Evolutionary conservation across 1,140 invertebrate species (phyloP).

Genomic region (Camponotus vicinus): DNA sequence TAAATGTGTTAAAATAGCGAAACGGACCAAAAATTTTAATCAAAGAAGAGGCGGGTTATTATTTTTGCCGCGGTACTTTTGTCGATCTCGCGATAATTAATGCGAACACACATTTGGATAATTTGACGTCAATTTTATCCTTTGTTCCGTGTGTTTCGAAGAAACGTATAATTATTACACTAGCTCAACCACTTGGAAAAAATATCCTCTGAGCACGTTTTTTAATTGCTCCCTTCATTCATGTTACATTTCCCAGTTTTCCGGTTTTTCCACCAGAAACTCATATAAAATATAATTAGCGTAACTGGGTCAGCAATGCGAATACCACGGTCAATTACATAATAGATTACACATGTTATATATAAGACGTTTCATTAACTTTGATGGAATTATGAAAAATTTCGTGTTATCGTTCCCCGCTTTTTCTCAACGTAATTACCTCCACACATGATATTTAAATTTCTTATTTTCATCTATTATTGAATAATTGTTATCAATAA

Average conservation of each 20-base stretch:
- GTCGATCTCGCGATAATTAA: slow-evolving; percentile 30
- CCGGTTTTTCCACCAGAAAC: neutral
- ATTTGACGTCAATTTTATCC: slow-evolving; percentile 29
- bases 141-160: slow-evolving; percentile 45
- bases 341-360: slow-evolving; percentile 28
- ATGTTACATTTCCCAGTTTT: slow-evolving; percentile 28
- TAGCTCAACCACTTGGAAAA: slow-evolving; percentile 41
- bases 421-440: neutral
- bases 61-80: slow-evolving; percentile 36
- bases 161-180: slow-evolving; percentile 21
- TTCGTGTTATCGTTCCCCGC: neutral
- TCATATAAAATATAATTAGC: slow-evolving; percentile 45
- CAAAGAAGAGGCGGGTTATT: slow-evolving; percentile 50
- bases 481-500: slow-evolving; percentile 1
- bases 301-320: slow-evolving; percentile 33
- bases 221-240: neutral
- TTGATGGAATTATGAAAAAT: neutral
- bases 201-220: slow-evolving; percentile 12
- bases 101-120: slow-evolving; percentile 24
- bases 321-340: slow-evolving; percentile 38
- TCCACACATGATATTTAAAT: neutral
- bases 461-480: neutral
- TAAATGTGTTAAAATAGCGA: slow-evolving; percentile 1
- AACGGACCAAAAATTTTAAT: slow-evolving; percentile 51
- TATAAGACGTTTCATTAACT: neutral